Conservation (phyloP, 2,888 invertebrate genomes). For the Hemicrepidius hirtus region DNA sequence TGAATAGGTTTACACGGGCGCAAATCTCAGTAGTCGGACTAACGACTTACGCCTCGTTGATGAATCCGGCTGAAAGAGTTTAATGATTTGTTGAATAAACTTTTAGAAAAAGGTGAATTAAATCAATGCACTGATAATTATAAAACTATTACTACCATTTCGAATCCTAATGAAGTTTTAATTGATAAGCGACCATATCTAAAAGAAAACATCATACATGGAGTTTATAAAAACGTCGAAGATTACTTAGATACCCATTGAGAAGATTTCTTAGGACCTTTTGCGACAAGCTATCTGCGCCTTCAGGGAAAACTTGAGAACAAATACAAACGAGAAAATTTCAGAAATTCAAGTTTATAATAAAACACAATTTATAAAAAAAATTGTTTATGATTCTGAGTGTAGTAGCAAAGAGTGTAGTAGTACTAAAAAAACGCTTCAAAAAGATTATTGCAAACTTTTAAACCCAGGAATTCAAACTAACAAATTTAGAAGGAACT, state of each 20-base stretch:
- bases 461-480: neutral
- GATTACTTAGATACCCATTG: conserved; percentile 89
- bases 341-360: neutral
- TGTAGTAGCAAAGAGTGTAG: too few relatives aligned
- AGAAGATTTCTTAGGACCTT: conserved; percentile 86
- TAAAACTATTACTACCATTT: neutral
- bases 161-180: neutral
- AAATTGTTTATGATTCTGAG: neutral
- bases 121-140: neutral
- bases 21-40: too few relatives aligned
- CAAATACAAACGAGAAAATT: neutral
- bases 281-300: conserved; percentile 70
- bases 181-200: conserved; percentile 57
- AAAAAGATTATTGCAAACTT: too few relatives aligned
- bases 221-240: conserved; percentile 78
- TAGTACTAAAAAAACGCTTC: too few relatives aligned
- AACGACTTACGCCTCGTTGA: too few relatives aligned
- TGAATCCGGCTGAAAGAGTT: too few relatives aligned
- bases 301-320: neutral
- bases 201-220: conserved; percentile 76
- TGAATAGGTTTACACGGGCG: too few relatives aligned
- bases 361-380: neutral
- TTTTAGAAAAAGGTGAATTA: too few relatives aligned
- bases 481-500: neutral
- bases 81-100: neutral